These are phyloP conservation scores for Luidia sarsii DNA, from an alignment of 53 echinoderm and acorn worm species.

Conservation along the genomic window DNA sequence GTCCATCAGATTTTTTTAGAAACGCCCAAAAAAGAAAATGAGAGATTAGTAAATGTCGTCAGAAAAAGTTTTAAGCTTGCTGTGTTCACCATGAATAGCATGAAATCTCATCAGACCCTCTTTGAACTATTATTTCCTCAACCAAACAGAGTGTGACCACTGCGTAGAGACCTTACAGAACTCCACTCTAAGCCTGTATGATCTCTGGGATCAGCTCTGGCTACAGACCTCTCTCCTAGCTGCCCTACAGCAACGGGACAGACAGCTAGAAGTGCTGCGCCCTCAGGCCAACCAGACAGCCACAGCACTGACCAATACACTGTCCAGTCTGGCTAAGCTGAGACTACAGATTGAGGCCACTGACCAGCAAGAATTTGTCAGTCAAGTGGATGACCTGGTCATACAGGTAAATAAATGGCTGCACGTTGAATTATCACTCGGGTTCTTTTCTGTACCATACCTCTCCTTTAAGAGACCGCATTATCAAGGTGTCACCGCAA, in stretches of 20 bases:
- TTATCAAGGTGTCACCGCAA: no score
- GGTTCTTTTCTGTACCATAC: no score
- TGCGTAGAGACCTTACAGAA: slow-evolving; percentile 89
- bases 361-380: slow-evolving; percentile 38
- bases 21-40: no score
- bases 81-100: no score
- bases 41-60: no score
- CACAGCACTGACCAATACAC: slow-evolving; percentile 47
- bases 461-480: no score
- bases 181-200: slow-evolving; percentile 64
- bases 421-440: no score
- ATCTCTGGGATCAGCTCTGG: slow-evolving; percentile 53
- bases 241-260: slow-evolving; percentile 70
- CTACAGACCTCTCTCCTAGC: slow-evolving; percentile 47
- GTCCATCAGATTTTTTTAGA: no score
- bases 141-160: slow-evolving; percentile 79
- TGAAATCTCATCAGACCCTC: neutral
- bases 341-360: slow-evolving; percentile 63
- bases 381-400: slow-evolving; percentile 45
- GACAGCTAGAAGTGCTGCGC: slow-evolving; percentile 58
- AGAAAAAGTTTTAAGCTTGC: no score
- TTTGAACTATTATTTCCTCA: neutral
- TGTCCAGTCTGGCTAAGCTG: slow-evolving; percentile 48
- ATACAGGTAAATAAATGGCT: slow-evolving; percentile 56
- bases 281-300: slow-evolving; percentile 62